These are phyloP conservation scores for Yponomeuta evonymella DNA, from an alignment of 2,888 invertebrate species.

Conservation along the genomic window DNA sequence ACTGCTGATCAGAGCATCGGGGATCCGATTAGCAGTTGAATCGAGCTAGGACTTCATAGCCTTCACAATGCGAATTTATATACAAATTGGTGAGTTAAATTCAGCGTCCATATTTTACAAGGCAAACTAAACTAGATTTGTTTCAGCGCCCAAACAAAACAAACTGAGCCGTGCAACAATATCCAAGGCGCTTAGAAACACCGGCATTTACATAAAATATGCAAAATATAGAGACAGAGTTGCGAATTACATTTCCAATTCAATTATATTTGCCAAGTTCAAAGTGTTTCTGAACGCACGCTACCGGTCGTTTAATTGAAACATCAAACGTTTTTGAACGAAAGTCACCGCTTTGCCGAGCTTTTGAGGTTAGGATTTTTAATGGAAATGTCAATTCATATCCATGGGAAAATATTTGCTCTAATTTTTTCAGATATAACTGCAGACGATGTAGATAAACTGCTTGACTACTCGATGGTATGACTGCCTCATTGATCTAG, in stretches of 20 bases:
- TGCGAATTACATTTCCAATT: conserved; percentile 37
- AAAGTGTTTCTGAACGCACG: conserved; percentile 22
- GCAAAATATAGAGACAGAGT: conserved; percentile 22
- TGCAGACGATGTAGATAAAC: too few species aligned
- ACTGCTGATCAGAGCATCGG: too few species aligned
- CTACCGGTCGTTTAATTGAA: conserved; percentile 19
- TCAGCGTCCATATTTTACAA: conserved; percentile 1
- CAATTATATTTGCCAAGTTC: conserved; percentile 37
- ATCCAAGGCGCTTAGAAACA: conserved; percentile 15
- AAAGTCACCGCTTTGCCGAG: neutral
- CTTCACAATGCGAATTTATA: too few species aligned
- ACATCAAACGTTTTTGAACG: conserved; percentile 5
- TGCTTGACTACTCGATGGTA: too few species aligned
- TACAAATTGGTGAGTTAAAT: neutral
- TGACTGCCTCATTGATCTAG: too few species aligned
- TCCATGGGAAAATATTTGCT: neutral
- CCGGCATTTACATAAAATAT: conserved; percentile 38
- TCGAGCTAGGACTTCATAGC: too few species aligned
- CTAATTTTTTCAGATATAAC: too few species aligned
- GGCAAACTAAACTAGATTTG: neutral
- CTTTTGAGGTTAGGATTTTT: conserved; percentile 1
- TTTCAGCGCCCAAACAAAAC: neutral
- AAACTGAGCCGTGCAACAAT: conserved; percentile 7
- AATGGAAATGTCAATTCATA: neutral
- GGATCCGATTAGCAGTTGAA: too few species aligned